These are phyloP conservation scores for Reinhardtius hippoglossoides DNA, from an alignment of 2,113 vertebrate genomes.

Conservation along the genomic window DNA sequence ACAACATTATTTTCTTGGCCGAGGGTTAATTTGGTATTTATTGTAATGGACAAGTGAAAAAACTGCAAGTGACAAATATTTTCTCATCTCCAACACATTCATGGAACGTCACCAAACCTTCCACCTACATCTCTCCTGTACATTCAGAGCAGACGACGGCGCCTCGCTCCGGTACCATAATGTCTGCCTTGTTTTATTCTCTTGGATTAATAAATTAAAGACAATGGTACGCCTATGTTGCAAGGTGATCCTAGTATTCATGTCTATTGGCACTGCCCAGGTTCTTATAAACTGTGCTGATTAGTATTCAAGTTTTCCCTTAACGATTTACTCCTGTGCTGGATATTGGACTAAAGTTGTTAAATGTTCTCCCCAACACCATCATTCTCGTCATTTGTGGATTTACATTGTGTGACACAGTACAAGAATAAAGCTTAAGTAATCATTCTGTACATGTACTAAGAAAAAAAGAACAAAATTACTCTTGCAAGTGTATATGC, in stretches of 20 bases:
- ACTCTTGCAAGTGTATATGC: constrained; percentile 61
- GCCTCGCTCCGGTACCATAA: background rate
- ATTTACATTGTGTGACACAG: constrained; percentile 66
- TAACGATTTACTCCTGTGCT: constrained; percentile 56
- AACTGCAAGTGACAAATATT: constrained; percentile 51
- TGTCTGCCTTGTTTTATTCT: constrained; percentile 18
- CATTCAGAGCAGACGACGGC: constrained; percentile 47
- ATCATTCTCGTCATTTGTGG: constrained; percentile 45
- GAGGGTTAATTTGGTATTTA: constrained; percentile 67
- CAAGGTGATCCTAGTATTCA: constrained; percentile 47
- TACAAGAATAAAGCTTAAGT: constrained; percentile 64
- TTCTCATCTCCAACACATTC: constrained; percentile 67
- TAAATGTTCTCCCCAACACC: constrained; percentile 7
- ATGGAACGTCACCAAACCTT: constrained; percentile 64
- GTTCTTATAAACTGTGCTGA: constrained; percentile 60
- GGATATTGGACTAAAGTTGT: constrained; percentile 48
- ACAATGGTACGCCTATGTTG: constrained; percentile 40
- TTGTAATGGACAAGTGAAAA: constrained; percentile 66
- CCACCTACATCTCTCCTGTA: constrained; percentile 24
- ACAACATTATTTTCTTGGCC: background rate
- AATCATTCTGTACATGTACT: constrained; percentile 72
- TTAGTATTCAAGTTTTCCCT: constrained; percentile 78
- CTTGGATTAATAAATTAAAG: constrained; percentile 56
- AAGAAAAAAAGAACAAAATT: constrained; percentile 30
- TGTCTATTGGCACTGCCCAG: constrained; percentile 69